phyloP scores from a whole-genome alignment of 2,888 invertebrate species.

The Ashinkailepas kermadecensis region DNA sequence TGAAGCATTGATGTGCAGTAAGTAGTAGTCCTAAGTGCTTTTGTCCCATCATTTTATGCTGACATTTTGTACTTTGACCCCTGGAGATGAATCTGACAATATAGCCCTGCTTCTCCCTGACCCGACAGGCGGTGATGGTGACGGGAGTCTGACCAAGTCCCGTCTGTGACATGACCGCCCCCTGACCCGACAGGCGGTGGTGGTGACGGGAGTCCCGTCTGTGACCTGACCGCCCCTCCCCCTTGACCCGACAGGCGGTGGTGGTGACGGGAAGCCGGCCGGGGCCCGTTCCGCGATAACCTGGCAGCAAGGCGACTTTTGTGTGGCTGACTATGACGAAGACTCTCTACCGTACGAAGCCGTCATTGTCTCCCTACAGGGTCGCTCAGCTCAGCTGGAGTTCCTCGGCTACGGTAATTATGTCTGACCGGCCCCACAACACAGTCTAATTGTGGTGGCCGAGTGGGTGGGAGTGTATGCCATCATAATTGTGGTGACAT shows the following conservation, averaged over 20 bases:
- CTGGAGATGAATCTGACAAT: no score
- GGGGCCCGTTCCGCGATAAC: background rate
- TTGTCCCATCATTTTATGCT: no score
- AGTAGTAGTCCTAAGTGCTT: no score
- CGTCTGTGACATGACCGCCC: no score
- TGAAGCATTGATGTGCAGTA: no score
- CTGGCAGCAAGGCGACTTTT: slow-evolving; percentile 31
- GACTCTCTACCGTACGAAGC: slow-evolving; percentile 36
- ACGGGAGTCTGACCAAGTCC: background rate
- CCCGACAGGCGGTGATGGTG: no score
- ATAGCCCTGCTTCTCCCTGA: no score
- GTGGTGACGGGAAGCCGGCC: background rate
- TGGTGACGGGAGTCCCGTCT: background rate
- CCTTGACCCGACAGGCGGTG: background rate
- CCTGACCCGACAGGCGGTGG: background rate
- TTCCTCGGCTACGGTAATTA: slow-evolving; percentile 36
- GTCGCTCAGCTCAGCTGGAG: slow-evolving; percentile 33
- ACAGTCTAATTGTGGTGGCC: no score
- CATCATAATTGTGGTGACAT: no score
- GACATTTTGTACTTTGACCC: no score
- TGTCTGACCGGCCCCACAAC: no score
- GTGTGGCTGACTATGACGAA: slow-evolving; percentile 28
- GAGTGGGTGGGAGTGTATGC: no score
- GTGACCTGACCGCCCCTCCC: background rate
- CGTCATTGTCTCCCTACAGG: slow-evolving; percentile 31